Conservation (phyloP, 2,113 vertebrate genomes). For the Mola mola region DNA sequence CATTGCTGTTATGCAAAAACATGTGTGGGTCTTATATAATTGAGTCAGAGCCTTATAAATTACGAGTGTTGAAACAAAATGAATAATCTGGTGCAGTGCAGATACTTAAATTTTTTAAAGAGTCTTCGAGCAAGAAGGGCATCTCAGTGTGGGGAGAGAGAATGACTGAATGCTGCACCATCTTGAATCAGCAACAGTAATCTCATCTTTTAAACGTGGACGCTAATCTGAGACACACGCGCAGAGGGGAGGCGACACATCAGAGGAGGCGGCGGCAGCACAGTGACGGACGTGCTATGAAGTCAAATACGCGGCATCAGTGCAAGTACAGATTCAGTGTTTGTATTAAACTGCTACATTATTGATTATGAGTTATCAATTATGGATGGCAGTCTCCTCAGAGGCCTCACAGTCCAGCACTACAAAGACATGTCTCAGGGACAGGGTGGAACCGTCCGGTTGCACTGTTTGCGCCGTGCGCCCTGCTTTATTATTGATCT, state of each 20-base stretch:
- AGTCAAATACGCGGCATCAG: conserved; percentile 54
- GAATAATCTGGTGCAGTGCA: conserved; percentile 80
- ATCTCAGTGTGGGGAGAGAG: conserved; percentile 49
- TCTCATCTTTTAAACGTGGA: conserved; percentile 57
- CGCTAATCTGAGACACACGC: conserved; percentile 46
- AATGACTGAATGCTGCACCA: conserved; percentile 63
- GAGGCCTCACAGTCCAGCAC: conserved; percentile 56
- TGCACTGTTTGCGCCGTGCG: conserved; percentile 33
- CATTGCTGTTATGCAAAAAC: conserved; percentile 59
- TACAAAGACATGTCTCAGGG: conserved; percentile 56
- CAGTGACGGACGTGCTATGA: conserved; percentile 55
- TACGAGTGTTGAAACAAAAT: conserved; percentile 64
- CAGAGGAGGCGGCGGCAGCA: conserved; percentile 46
- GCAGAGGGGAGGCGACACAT: conserved; percentile 38
- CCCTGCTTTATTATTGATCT: conserved; percentile 62
- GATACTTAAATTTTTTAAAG: conserved; percentile 78
- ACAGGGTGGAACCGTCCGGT: conserved; percentile 36
- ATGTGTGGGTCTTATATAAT: conserved; percentile 68
- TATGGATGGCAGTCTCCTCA: conserved; percentile 68
- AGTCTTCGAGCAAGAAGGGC: conserved; percentile 68
- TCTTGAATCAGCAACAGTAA: conserved; percentile 73
- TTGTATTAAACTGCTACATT: conserved; percentile 78
- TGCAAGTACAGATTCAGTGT: conserved; percentile 68
- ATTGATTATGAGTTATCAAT: conserved; percentile 74
- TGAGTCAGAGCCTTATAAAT: conserved; percentile 65